Conservation (phyloP, 2,113 vertebrate species). For the Gracilinanus agilis region DNA sequence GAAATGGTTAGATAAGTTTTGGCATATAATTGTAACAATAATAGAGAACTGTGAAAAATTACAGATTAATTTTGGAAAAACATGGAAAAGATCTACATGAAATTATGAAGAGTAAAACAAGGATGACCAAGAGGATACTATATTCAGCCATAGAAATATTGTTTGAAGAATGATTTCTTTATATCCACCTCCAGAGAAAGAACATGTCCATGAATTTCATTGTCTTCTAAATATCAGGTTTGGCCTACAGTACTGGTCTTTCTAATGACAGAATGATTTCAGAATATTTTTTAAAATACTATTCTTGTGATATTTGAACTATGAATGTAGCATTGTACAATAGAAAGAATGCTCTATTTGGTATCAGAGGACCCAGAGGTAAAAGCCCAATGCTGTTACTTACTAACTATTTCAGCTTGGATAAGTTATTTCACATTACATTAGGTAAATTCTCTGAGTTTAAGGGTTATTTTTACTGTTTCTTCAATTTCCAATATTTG, state of each 20-base stretch:
- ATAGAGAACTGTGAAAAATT: no score
- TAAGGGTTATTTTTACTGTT: background rate
- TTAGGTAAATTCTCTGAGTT: background rate
- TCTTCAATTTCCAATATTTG: background rate
- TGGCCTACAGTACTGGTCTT: background rate
- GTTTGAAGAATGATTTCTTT: no score
- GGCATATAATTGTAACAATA: no score
- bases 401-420: background rate
- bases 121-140: no score
- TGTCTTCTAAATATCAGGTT: background rate
- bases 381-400: background rate
- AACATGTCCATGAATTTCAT: background rate
- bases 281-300: background rate
- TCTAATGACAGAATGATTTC: background rate
- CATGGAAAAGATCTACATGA: no score
- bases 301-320: background rate
- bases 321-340: background rate
- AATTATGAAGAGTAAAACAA: no score
- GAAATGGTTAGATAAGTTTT: no score
- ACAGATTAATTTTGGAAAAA: no score
- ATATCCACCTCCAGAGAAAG: no score
- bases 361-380: background rate
- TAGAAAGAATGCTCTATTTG: background rate
- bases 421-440: background rate
- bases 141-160: no score